Conservation (phyloP, 2,113 vertebrate genomes). For the Sander lucioperca region DNA sequence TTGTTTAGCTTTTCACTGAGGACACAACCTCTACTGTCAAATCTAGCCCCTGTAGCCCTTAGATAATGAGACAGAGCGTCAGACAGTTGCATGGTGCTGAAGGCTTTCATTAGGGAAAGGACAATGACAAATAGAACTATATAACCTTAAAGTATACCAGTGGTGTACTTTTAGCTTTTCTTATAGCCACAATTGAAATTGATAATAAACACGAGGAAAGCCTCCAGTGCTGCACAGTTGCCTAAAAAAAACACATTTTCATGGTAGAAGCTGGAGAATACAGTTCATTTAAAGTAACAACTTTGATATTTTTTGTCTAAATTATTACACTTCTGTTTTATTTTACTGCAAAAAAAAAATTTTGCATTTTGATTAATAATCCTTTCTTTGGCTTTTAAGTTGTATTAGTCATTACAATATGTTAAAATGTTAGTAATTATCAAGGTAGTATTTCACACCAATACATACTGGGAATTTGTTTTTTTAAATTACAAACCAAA, state of each 20-base stretch:
- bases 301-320: neutral
- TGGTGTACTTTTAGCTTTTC: neutral
- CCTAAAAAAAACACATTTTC: neutral
- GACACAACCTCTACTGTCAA: conserved; percentile 69
- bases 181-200: neutral
- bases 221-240: neutral
- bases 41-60: conserved; percentile 10
- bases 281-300: neutral
- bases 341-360: neutral
- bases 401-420: neutral
- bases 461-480: neutral
- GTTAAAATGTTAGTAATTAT: neutral
- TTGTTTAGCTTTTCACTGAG: conserved; percentile 37
- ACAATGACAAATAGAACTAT: conserved; percentile 26
- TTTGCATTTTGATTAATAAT: neutral
- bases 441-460: neutral
- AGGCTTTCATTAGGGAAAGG: conserved; percentile 42
- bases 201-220: neutral
- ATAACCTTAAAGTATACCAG: conserved; percentile 27
- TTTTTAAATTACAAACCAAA: neutral
- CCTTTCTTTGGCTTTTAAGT: neutral
- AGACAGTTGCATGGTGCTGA: conserved; percentile 44
- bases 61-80: conserved; percentile 59
- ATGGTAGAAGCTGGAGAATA: neutral
- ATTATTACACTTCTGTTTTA: neutral